Base-by-base conservation (phyloP, 2,113 vertebrate species). In the Pelecanus crispus region DNA sequence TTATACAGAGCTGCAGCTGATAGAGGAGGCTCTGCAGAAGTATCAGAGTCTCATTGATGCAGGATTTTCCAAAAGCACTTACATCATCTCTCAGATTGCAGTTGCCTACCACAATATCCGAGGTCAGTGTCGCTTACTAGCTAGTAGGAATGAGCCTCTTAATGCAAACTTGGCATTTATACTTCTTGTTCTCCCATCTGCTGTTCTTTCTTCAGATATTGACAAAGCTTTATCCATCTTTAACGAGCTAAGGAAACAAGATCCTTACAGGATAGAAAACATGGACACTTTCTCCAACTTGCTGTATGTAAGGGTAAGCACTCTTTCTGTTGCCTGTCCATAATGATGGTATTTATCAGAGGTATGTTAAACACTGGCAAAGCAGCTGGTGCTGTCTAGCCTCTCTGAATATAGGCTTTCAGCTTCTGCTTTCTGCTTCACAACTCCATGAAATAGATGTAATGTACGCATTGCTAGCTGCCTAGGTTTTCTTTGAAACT, bases 221-320 rank as follows among this genome's bases (percentile, higher is more conserved):
- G 99, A 99, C 95, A 99, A 99, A 98, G 99, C 99, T 42, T 97
- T 99, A 94, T 98, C 99, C 95, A 98, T 99, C 95, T 99, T 99
- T 94, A 99, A 99, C 14, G 99, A 99, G 93, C 92, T 99, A 91
- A 98, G 99, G 90, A 99, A 99, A 84, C 99, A 99, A 97, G 99
- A 99, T 96, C 99, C 99, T 20, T 99, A 99, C 94, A 98, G 99
- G 89, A 99, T 99, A 92, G 99, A 99, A 97, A 99, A 99, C 97
- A 99, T 99, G 99, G 99, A 99, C 96, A 99, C 99, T 22, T 99
- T 99, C 95, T 99, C 99, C 83, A 99, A 99, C 94, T 98, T 99
- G 77, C 98, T 99, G 1, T 99, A 99, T 84, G 99, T 99, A 81
- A 98, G 99, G 98, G 99, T 99, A 96, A 99, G 98, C 53, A 55